Conservation (phyloP, 2,888 invertebrate species). For the Cacoxenus indagator region DNA sequence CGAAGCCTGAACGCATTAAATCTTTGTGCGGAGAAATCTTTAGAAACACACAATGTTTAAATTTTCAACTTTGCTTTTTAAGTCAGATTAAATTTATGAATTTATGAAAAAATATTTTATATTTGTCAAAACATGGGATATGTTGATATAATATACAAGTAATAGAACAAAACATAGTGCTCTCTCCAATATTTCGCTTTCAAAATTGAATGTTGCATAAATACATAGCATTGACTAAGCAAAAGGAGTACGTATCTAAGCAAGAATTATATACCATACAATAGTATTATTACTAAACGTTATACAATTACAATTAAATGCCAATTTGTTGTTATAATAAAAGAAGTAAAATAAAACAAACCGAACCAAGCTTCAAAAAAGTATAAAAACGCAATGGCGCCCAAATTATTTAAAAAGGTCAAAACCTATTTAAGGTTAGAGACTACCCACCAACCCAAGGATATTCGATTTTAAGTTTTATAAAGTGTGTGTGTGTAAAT, state of each 20-base stretch:
- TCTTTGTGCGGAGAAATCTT: too few species aligned
- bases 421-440: constrained; percentile 40
- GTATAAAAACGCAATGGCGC: constrained; percentile 36
- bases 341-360: neutral
- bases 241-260: constrained; percentile 15
- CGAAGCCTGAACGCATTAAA: too few species aligned
- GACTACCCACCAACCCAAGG: neutral
- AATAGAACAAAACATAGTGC: constrained; percentile 10
- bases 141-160: too few species aligned
- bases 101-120: too few species aligned
- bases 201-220: constrained; percentile 53
- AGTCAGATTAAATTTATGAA: too few species aligned
- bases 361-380: neutral
- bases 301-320: neutral
- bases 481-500: too few species aligned
- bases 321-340: neutral
- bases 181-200: constrained; percentile 7
- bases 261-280: neutral
- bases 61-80: too few species aligned
- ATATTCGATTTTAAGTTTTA: too few species aligned
- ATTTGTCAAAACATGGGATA: too few species aligned
- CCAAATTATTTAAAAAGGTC: constrained; percentile 40
- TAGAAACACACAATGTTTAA: too few species aligned
- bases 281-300: neutral
- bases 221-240: constrained; percentile 22